Evolutionary conservation across 2,888 invertebrate genomes (phyloP).

Genomic region (Mantis religiosa): DNA sequence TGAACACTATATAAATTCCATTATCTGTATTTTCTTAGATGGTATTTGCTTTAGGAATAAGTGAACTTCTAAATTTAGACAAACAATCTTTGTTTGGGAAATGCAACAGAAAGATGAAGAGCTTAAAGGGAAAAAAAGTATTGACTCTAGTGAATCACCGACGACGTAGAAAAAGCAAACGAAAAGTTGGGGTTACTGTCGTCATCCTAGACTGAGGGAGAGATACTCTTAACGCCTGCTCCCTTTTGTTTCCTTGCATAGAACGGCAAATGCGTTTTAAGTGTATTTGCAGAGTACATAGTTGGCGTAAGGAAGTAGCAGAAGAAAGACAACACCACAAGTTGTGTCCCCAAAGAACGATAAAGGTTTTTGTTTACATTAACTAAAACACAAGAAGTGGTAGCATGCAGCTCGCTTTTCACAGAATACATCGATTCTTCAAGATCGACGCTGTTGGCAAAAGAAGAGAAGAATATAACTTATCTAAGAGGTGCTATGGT

Average conservation of each 20-base stretch:
- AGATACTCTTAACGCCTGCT: not conserved
- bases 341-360: not conserved
- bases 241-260: not conserved
- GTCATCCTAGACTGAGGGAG: not conserved
- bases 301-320: not conserved
- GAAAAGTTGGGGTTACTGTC: not conserved
- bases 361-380: slow-evolving; percentile 2
- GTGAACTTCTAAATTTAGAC: not conserved
- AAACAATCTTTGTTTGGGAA: not conserved
- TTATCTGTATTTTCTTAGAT: too few relatives aligned
- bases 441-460: not conserved
- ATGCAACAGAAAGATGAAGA: not conserved
- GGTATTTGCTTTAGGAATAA: too few relatives aligned
- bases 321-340: not conserved
- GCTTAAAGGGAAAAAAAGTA: not conserved
- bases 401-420: not conserved
- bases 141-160: not conserved
- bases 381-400: not conserved
- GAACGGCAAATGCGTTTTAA: slow-evolving; percentile 4
- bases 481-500: too few relatives aligned
- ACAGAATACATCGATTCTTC: not conserved
- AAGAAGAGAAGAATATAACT: too few relatives aligned
- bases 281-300: slow-evolving; percentile 1
- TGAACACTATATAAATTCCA: too few relatives aligned
- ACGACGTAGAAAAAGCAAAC: not conserved